A percentile compares a stretch with the other conserved stretches of the same genome.
Conservation (phyloP, 2,797 vertebrate genomes). For the Chlorospingus flavigularis region DNA sequence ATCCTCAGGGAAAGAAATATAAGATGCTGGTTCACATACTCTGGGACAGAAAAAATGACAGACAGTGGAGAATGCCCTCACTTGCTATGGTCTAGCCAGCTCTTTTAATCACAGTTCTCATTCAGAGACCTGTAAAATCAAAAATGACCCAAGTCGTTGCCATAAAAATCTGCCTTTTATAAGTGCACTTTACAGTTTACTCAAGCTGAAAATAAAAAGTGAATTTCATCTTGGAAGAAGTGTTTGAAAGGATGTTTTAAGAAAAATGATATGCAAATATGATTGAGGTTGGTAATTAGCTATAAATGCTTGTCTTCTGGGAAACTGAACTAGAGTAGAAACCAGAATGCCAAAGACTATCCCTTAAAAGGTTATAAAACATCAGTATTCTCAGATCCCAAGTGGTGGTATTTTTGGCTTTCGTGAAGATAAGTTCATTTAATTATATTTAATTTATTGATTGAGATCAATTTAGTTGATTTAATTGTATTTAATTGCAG, state of each 20-base stretch:
- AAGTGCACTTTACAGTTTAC: background rate
- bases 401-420: conserved; percentile 40
- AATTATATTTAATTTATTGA: conserved; percentile 50
- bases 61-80: background rate
- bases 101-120: background rate
- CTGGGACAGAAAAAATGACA: background rate
- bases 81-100: background rate
- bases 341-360: conserved; percentile 1
- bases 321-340: conserved; percentile 16
- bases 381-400: conserved; percentile 17
- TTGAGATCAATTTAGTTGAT: conserved; percentile 16
- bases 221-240: background rate
- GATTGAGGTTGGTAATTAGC: conserved; percentile 21
- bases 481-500: conserved; percentile 40
- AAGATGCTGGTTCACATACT: background rate
- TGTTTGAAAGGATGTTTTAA: conserved; percentile 11
- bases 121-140: conserved; percentile 1
- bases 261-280: conserved; percentile 14
- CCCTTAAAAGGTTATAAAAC: background rate
- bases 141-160: background rate
- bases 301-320: conserved; percentile 29
- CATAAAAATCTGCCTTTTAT: background rate
- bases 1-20: background rate
- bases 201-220: background rate
- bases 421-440: conserved; percentile 14